Evolutionary conservation across 1,140 invertebrate genomes (phyloP), one percentile per base, ranked within the genome.

Genomic region (Drosophila paulistorum): DNA sequence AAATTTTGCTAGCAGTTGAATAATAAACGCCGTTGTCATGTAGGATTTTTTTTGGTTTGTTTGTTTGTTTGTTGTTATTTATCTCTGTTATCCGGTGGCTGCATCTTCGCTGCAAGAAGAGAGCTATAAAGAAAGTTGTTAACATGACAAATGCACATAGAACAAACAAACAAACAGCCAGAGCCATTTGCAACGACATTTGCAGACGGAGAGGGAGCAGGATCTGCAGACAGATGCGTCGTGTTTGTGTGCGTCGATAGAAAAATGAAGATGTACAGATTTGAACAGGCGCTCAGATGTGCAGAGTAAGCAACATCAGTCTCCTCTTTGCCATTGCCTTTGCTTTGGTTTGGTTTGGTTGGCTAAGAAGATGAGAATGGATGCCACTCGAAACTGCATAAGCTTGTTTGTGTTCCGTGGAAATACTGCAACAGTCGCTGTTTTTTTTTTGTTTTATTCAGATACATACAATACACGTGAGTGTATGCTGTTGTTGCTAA

Each of bases 181-280:
- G 2, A 48, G 14, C 45, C 14, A 39, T 11, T 13, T 1, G 45
- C 17, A 51, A 10, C 20, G 6, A 13, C 4, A 14, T 14, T 11
- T 11, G 42, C n/a, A 45, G 42, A 14, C 42, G 20, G 10, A 39
- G 11, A 11, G 3, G 45, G 17, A 23, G 35, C 54, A 54, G 68
- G 10, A 51, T 58, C 77, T 68, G 74, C 66, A 68, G 59, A 58
- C 58, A 30, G 30, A 30, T 30, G 30, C 30, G 6, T 30, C 30
- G 41, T 54, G 57, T 42, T 20, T 51, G 75, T 69, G 68, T 65
- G 68, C 69, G 55, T 77, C 68, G 77, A 75, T 87, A 82, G 84
- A 81, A 89, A 89, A 89, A 89, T 89, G 84, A 89, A 89, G 84
- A 89, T 89, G 84, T 84, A 89, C 84, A 81, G 85, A 89, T 79